Evolutionary conservation across 2,113 vertebrate genomes (phyloP).

Genomic region (Cyprinus carpio): DNA sequence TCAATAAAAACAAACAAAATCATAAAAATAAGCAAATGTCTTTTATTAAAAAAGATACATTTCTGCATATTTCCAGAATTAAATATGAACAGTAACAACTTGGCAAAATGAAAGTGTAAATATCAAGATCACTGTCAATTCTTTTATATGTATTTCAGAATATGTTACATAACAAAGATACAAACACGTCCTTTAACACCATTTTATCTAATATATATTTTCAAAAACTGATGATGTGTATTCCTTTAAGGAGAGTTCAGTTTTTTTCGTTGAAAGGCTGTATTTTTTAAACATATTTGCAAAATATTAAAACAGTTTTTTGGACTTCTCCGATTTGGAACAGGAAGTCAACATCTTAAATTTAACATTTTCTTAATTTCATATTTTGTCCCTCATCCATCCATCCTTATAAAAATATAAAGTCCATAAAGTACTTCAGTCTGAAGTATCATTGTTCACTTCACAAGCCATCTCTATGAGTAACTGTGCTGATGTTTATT

Average conservation of each 20-base stretch:
- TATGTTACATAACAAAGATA: not conserved
- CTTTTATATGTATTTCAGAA: slow-evolving; percentile 4
- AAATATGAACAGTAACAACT: not conserved
- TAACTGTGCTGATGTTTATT: not conserved
- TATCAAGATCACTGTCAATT: not conserved
- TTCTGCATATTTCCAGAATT: slow-evolving; percentile 39
- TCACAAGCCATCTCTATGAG: not conserved
- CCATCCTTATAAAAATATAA: not conserved
- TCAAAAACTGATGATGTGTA: not conserved
- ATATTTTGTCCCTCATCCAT: not conserved
- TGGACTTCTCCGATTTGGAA: not conserved
- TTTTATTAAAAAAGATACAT: slow-evolving; percentile 26
- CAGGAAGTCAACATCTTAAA: not conserved
- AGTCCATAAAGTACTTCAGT: slow-evolving; percentile 4
- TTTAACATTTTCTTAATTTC: not conserved
- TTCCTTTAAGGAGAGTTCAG: not conserved
- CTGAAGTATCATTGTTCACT: not conserved
- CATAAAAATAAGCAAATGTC: not conserved
- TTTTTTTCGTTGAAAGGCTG: slow-evolving; percentile 9
- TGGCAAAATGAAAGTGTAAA: slow-evolving; percentile 1
- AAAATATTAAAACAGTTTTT: not conserved
- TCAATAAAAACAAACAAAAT: not conserved
- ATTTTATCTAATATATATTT: not conserved
- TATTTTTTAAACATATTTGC: not conserved
- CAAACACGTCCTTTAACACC: not conserved